Evolutionary conservation across 2,113 vertebrate species (phyloP), one percentile per base, ranked within the genome.

Genomic region (Cryptomyrus ogoouensis): DNA sequence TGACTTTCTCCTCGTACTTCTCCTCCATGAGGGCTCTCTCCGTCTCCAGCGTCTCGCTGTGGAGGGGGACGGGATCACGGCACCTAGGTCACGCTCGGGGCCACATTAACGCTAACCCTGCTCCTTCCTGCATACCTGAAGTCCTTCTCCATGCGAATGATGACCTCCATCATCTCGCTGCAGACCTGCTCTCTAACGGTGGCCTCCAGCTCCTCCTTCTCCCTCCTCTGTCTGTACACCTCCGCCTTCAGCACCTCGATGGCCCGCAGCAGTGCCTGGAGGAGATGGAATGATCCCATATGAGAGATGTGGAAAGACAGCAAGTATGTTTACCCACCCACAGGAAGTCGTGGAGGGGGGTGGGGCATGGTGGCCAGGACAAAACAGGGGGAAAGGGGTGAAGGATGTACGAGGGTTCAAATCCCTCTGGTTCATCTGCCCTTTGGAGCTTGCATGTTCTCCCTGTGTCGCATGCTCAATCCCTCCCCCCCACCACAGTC

Each of bases 171-270:
- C 97, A 98, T 97, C 94, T 99, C 98, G 0, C 95, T 95, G 91
- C 97, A 97, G 89, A 99, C 98, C 94, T 99, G 96, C 86, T 98
- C 96, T 0, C 98, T 97, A 90, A 99, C 97, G 1, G 90, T 95
- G 53, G 96, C 93, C 92, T 99, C 98, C 1, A 98, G 93, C 21
- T 92, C 94, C 56, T 97, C 91, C 92, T 97, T 98, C 92, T 98
- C 97, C 88, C 95, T 95, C 80, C 96, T 92, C 93, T 99, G 97
- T 88, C 97, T 97, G 77, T 95, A 91, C 91, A 99, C 94, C 89
- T 98, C 95, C 44, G 94, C 93, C 93, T 97, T 97, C 66, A 98
- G 95, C 83, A 97, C 95, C 44, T 98, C 97, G 0, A 98, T 96
- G 42, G 96, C 96, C 42, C 95, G 95, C 58, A 99, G 89, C 88